Percentiles rank a stretch among this genome's conserved stretches.
phyloP scores from a whole-genome alignment of 35 echinoderm and acorn worm genomes.

The Lytechinus variegatus region DNA sequence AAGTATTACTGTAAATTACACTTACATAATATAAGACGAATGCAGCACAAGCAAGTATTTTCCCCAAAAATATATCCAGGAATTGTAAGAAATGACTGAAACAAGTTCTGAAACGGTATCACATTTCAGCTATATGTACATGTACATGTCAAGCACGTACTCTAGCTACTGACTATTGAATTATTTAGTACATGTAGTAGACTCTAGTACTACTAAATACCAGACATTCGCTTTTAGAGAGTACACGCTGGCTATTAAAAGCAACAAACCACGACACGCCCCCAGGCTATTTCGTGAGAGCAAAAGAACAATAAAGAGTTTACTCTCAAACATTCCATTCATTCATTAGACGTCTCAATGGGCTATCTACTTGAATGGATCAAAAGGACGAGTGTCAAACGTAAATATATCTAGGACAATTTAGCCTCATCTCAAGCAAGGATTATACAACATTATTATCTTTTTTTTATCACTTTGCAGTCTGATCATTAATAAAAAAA shows the following conservation, averaged over 20 bases:
- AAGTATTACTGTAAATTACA: not conserved
- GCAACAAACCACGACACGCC: not conserved
- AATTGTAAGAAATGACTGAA: not conserved
- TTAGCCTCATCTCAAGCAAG: not conserved
- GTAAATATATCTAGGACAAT: not conserved
- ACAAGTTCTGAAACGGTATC: not conserved
- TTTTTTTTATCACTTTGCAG: not conserved
- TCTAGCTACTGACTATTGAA: not conserved
- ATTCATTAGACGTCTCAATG: not conserved
- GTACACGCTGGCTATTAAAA: not conserved
- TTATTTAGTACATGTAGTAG: not conserved
- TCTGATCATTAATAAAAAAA: too few species aligned
- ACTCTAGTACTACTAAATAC: not conserved
- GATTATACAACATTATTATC: not conserved
- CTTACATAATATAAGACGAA: not conserved
- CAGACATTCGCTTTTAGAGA: not conserved
- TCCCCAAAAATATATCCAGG: not conserved
- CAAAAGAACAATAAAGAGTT: not conserved
- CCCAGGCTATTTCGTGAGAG: not conserved
- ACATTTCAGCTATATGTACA: not conserved
- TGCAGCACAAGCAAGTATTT: not conserved
- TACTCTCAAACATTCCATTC: not conserved
- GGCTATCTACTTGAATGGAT: not conserved
- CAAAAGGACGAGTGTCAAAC: not conserved
- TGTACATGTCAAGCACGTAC: not conserved